Evolutionary conservation across 2,113 vertebrate genomes (phyloP), one percentile per base, ranked within the genome.

Genomic region (Aspiorhynchus laticeps): DNA sequence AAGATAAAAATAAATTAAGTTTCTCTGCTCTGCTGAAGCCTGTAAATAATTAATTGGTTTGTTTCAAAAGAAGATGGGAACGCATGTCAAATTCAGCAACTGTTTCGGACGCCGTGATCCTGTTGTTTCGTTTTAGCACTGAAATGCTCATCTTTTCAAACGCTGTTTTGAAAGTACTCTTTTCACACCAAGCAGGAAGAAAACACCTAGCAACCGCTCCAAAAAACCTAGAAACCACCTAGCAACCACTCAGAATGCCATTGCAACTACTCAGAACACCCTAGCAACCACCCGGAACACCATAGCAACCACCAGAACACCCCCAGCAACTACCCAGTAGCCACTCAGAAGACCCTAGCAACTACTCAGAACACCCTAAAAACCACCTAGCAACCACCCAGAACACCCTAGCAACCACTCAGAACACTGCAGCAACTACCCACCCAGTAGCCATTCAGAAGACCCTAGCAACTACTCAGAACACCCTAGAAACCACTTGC

Each of bases 1-100:
- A 93, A 93, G 94, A 94, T 93, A 93, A 94, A 93, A 94, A 93
- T 94, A 95, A 95, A 94, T 94, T 90, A 94, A 90, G 87, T 93
- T 95, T 92, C 91, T 92, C 90, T 88, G 93, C 93, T 94, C 92
- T 89, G 88, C 87, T 92, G 91, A 93, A 93, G 91, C 83, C 91
- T 86, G 92, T 94, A 93, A 93, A 95, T 94, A 95, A 94, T 95
- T 92, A 94, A 94, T 93, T 93, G 92, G 89, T 94, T 93, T 93
- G 92, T 91, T 87, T 93, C 90, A 90, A 84, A 85, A 91, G 91
- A 85, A 85, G 87, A 88, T 86, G 90, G 88, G 92, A 92, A 91
- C 91, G 92, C 92, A 88, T 93, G 92, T 93, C 89, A 90, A 90
- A 92, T 90, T 85, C 87, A 77, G 83, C 88, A 90, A 91, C 88